These are phyloP conservation scores for Aurelia sp. DNA, from an alignment of 30 jellyfish, hydroid and myxozoan genomes.

Conservation along the genomic window DNA sequence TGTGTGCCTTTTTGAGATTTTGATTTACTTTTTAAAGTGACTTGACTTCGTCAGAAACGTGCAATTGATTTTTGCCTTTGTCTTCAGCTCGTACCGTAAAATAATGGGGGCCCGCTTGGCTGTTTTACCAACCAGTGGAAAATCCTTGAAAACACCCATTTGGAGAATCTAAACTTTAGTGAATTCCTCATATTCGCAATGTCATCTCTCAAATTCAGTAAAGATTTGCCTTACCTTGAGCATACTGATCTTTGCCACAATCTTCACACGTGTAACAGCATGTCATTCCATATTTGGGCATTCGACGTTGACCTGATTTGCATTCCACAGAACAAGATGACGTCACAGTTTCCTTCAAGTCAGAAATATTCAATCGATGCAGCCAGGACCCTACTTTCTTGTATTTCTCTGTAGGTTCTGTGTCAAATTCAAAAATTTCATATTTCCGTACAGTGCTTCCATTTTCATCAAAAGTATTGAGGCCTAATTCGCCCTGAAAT, in stretches of 20 bases:
- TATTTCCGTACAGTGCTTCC: conserved; percentile 79
- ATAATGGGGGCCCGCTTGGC: too few species aligned
- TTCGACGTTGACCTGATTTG: conserved; percentile 28
- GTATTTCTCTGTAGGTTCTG: conserved; percentile 17
- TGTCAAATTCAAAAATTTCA: conserved; percentile 56
- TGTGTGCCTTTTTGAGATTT: too few species aligned
- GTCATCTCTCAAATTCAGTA: too few species aligned
- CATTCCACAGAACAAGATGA: conserved; percentile 74
- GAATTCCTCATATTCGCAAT: too few species aligned
- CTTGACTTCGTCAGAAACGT: too few species aligned
- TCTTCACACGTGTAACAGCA: conserved; percentile 74
- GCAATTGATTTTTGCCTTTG: too few species aligned
- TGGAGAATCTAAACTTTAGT: too few species aligned
- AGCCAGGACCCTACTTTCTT: conserved; percentile 68
- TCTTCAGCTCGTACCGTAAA: too few species aligned
- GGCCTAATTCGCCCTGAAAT: conserved; percentile 76
- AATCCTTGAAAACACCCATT: too few species aligned
- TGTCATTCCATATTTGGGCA: conserved; percentile 22
- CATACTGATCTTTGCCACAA: conserved; percentile 58
- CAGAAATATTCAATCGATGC: conserved; percentile 5
- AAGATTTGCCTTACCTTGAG: conserved; percentile 27
- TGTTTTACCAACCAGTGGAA: too few species aligned
- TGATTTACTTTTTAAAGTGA: too few species aligned
- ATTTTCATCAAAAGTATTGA: conserved; percentile 57
- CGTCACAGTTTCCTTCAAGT: neutral